Evolutionary conservation across 2,888 invertebrate genomes (phyloP).

Genomic region (Cylloceria caligata): DNA sequence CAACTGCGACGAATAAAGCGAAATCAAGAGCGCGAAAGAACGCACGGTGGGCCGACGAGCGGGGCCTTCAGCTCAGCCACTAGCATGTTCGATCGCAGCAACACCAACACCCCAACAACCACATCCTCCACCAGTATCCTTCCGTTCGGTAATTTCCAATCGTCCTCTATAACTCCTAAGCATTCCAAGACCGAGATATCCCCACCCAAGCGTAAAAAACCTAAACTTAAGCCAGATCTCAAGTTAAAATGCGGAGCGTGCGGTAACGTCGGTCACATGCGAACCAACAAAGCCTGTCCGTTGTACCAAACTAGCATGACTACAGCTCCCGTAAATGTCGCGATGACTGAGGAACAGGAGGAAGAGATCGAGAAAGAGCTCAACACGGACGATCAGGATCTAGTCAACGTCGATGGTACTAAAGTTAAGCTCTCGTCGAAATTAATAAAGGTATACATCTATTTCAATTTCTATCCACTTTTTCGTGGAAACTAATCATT

Average conservation of each 20-base stretch:
- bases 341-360: conserved; percentile 93
- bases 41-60: conserved; percentile 86
- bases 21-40: conserved; percentile 94
- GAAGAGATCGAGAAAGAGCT: conserved; percentile 91
- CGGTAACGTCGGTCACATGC: conserved; percentile 93
- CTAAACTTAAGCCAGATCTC: conserved; percentile 94
- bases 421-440: conserved; percentile 96
- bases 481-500: not conserved
- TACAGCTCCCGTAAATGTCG: conserved; percentile 88
- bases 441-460: conserved; percentile 89
- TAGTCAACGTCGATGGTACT: conserved; percentile 97
- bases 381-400: conserved; percentile 92
- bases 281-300: conserved; percentile 99
- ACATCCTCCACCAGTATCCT: conserved; percentile 80
- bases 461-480: not conserved
- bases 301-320: conserved; percentile 90
- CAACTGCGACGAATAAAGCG: conserved; percentile 97
- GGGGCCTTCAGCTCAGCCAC: conserved; percentile 80
- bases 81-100: conserved; percentile 76
- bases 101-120: conserved; percentile 74
- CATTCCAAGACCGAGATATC: conserved; percentile 81
- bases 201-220: conserved; percentile 90
- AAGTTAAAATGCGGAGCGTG: conserved; percentile 99
- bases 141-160: conserved; percentile 79
- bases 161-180: conserved; percentile 75